A percentile compares a stretch with the other conserved stretches of the same genome.
These are phyloP conservation scores for Caenorhabditis sp. DNA, from an alignment of 2,888 invertebrate species.

Conservation along the genomic window DNA sequence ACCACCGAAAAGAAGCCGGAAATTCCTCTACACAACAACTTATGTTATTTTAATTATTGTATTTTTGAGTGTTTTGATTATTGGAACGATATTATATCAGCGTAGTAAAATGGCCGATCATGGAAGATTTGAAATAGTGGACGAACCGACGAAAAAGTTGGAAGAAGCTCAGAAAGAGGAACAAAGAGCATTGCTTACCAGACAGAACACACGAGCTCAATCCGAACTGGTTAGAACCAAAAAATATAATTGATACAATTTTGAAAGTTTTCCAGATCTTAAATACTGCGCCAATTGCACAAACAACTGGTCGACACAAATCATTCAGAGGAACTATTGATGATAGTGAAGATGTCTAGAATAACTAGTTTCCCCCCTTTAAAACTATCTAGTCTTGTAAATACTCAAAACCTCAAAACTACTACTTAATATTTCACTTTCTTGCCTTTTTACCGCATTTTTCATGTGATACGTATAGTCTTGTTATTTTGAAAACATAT, in stretches of 20 bases:
- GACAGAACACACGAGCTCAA: constrained; percentile 44
- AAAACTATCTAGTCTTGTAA: too few species aligned
- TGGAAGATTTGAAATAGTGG: constrained; percentile 50
- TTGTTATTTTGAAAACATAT: too few species aligned
- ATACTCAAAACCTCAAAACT: too few species aligned
- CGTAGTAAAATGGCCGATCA: constrained; percentile 48
- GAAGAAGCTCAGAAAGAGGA: constrained; percentile 52
- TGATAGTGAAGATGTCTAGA: background rate
- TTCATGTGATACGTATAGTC: too few species aligned
- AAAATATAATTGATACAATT: too few species aligned
- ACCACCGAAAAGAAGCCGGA: constrained; percentile 25
- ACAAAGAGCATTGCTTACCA: constrained; percentile 38
- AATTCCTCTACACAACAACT: constrained; percentile 58
- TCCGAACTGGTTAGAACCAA: constrained; percentile 19
- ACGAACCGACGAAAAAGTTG: constrained; percentile 43
- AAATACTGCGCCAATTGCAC: background rate
- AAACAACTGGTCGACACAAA: background rate
- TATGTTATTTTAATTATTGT: constrained; percentile 54
- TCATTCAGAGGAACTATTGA: background rate
- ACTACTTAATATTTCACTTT: too few species aligned
- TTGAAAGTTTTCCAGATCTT: background rate
- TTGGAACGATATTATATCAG: constrained; percentile 63
- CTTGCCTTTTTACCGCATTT: too few species aligned
- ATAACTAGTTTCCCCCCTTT: too few species aligned
- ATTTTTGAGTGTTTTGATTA: constrained; percentile 45